These are phyloP conservation scores for Hemitrygon akajei DNA, from an alignment of 2,797 vertebrate genomes.

Conservation along the genomic window DNA sequence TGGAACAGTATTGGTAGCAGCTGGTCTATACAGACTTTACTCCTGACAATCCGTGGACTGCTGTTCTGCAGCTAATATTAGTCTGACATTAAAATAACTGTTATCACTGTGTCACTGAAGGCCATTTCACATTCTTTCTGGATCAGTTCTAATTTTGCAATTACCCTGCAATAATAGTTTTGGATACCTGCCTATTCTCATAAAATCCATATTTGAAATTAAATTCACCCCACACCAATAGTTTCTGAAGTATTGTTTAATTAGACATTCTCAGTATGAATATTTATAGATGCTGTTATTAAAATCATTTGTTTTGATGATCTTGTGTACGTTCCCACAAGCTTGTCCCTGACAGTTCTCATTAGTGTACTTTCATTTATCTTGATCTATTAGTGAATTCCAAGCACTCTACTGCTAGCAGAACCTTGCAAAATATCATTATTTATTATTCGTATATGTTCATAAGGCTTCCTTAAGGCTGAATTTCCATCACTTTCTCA, in stretches of 20 bases:
- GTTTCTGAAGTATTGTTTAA: neutral
- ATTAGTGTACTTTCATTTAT: conserved; percentile 23
- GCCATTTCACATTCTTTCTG: too few relatives aligned
- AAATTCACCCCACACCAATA: neutral
- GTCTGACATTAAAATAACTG: neutral
- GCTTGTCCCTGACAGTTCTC: conserved; percentile 7
- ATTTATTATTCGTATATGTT: conserved; percentile 18
- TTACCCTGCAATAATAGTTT: neutral
- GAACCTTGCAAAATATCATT: conserved; percentile 33
- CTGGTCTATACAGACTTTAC: neutral
- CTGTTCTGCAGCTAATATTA: neutral
- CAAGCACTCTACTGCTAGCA: neutral
- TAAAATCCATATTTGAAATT: neutral
- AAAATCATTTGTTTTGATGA: conserved; percentile 17
- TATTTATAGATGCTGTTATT: conserved; percentile 28
- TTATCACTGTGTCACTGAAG: neutral
- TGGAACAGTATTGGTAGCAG: neutral
- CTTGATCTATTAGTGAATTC: neutral
- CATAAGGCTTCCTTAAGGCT: neutral
- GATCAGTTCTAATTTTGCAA: neutral
- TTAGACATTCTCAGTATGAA: conserved; percentile 27
- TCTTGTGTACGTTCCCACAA: conserved; percentile 2
- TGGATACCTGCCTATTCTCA: neutral
- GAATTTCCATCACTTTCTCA: conserved; percentile 25
- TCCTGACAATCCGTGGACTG: neutral